phyloP scores from a whole-genome alignment of 2,888 invertebrate genomes.

The Cephus runcator region DNA sequence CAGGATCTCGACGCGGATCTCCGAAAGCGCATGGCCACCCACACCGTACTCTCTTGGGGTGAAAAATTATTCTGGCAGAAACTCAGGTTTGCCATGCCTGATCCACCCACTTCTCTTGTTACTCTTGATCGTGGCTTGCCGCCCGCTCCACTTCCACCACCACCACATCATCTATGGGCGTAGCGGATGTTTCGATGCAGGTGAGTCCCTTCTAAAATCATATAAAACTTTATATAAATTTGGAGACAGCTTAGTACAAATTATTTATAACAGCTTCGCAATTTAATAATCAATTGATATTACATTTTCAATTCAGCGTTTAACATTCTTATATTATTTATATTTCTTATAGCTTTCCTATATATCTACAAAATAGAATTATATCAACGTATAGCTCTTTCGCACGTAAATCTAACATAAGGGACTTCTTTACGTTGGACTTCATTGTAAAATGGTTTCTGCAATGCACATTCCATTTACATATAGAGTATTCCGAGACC shows the following conservation, averaged over 20 bases:
- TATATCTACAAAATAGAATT: too few species aligned
- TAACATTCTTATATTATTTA: background rate
- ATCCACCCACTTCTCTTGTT: conserved; percentile 55
- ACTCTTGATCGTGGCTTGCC: conserved; percentile 51
- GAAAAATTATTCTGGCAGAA: conserved; percentile 95
- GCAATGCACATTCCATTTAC: background rate
- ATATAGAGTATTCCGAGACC: background rate
- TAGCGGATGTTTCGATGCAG: conserved; percentile 83
- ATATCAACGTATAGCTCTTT: background rate
- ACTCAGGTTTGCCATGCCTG: conserved; percentile 86
- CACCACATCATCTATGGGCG: conserved; percentile 78
- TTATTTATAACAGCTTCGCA: too few species aligned
- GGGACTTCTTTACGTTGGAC: background rate
- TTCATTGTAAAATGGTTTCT: background rate
- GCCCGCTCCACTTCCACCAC: conserved; percentile 69
- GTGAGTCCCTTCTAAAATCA: conserved; percentile 62
- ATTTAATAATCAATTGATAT: background rate
- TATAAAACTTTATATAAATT: background rate
- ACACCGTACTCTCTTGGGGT: conserved; percentile 88
- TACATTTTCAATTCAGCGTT: background rate
- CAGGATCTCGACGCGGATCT: conserved; percentile 88
- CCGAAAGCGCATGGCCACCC: conserved; percentile 85
- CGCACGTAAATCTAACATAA: background rate
- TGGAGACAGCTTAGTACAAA: background rate
- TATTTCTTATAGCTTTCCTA: background rate